phyloP scores from a whole-genome alignment of 2,113 vertebrate genomes.

The Speoplatyrhinus poulsoni region DNA sequence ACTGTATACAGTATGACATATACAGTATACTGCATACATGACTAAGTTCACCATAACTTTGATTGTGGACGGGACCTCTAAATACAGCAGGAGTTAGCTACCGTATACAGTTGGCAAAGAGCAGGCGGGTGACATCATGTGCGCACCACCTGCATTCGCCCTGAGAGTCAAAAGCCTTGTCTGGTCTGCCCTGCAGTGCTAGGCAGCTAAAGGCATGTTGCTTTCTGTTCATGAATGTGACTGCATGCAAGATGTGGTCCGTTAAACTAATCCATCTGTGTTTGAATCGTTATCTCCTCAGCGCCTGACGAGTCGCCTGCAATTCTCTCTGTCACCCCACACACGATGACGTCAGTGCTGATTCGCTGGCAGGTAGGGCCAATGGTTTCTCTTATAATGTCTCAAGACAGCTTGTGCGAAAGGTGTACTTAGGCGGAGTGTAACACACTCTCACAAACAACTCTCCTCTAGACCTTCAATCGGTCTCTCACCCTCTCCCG shows the following conservation, averaged over 20 bases:
- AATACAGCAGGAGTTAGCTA: background rate
- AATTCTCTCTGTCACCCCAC: slow-evolving; percentile 89
- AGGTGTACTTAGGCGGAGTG: slow-evolving; percentile 25
- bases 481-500: slow-evolving; percentile 24
- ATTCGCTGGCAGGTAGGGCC: slow-evolving; percentile 90
- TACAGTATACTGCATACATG: too few relatives aligned
- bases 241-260: slow-evolving; percentile 26
- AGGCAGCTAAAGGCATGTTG: background rate
- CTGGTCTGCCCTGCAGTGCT: slow-evolving; percentile 9
- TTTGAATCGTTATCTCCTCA: slow-evolving; percentile 54
- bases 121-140: slow-evolving; percentile 40
- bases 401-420: slow-evolving; percentile 18
- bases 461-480: background rate
- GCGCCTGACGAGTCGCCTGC: slow-evolving; percentile 88
- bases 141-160: slow-evolving; percentile 37
- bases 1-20: too few relatives aligned
- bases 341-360: slow-evolving; percentile 93
- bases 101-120: slow-evolving; percentile 20
- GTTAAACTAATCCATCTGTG: slow-evolving; percentile 38
- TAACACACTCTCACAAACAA: slow-evolving; percentile 16
- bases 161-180: slow-evolving; percentile 14
- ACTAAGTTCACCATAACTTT: too few relatives aligned
- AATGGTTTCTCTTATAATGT: background rate
- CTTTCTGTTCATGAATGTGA: slow-evolving; percentile 53
- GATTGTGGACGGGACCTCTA: too few relatives aligned